Percentiles rank a stretch among this genome's conserved stretches.
These are phyloP conservation scores for Zaprionus gabonicus DNA, from an alignment of 1,140 invertebrate species.

Conservation along the genomic window DNA sequence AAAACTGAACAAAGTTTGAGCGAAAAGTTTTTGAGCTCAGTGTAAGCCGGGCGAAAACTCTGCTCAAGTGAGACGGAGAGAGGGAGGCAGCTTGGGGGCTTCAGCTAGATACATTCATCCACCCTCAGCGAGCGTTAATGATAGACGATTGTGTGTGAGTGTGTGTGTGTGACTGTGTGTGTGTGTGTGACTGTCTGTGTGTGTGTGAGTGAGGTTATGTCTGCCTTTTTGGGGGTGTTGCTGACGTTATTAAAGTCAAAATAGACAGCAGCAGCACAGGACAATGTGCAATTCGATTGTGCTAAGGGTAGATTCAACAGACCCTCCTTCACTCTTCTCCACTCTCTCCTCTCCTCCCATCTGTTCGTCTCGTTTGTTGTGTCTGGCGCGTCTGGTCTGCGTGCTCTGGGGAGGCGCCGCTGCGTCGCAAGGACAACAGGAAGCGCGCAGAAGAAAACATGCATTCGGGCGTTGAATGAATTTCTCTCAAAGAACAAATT, in stretches of 20 bases:
- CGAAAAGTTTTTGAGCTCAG: conserved; percentile 33
- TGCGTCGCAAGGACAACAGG: conserved; percentile 49
- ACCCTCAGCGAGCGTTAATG: conserved; percentile 72
- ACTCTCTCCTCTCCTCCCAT: not conserved
- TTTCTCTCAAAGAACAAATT: conserved; percentile 42
- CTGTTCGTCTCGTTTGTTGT: conserved; percentile 9
- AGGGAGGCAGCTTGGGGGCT: not conserved
- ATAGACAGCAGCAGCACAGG: conserved; percentile 53
- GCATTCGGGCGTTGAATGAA: conserved; percentile 49
- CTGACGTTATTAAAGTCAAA: conserved; percentile 81
- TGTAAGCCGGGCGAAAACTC: conserved; percentile 20
- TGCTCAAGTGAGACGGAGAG: not conserved
- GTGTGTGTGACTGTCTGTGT: not conserved
- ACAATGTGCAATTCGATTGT: conserved; percentile 49
- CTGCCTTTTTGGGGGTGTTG: conserved; percentile 66
- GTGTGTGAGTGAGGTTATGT: conserved; percentile 37
- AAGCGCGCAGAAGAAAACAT: conserved; percentile 45
- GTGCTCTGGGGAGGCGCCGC: conserved; percentile 31
- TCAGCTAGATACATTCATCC: not conserved
- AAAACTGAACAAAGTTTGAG: conserved; percentile 29
- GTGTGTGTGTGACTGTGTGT: conserved; percentile 17
- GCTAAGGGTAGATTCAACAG: conserved; percentile 60
- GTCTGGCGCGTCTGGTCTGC: conserved; percentile 26
- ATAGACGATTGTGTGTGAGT: conserved; percentile 42
- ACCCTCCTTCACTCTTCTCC: not conserved